phyloP scores from a whole-genome alignment of 2,797 vertebrate genomes.

The Scolopax bukidnonensis region DNA sequence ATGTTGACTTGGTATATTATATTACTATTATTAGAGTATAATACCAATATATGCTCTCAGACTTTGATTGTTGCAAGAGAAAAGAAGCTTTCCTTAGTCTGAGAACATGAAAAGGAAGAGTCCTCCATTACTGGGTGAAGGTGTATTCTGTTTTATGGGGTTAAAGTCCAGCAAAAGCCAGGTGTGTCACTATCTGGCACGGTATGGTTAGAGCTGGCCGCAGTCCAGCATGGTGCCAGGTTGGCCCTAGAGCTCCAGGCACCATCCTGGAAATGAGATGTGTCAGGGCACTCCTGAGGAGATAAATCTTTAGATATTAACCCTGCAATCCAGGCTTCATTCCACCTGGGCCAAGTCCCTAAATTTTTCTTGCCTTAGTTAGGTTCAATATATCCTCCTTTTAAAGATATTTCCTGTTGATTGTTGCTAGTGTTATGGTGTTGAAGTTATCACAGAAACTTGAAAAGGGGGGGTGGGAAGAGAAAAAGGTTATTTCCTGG shows the following conservation, averaged over 20 bases:
- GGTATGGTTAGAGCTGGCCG: background rate
- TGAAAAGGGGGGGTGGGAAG: background rate
- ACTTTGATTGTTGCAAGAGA: background rate
- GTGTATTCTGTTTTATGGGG: background rate
- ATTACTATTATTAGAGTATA: background rate
- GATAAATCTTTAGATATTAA: background rate
- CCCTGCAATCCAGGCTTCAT: background rate
- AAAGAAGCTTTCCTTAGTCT: background rate
- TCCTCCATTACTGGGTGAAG: background rate
- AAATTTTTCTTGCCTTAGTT: background rate
- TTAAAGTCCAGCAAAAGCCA: background rate
- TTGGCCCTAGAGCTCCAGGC: background rate
- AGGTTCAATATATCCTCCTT: accelerated
- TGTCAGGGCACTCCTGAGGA: background rate
- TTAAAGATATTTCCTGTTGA: background rate
- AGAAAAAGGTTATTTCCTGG: background rate
- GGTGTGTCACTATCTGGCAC: background rate
- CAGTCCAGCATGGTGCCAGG: background rate
- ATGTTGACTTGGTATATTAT: background rate
- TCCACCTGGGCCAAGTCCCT: background rate
- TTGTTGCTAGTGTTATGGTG: background rate
- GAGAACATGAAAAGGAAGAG: background rate
- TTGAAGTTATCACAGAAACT: background rate
- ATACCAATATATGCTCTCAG: background rate
- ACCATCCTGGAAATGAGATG: background rate